Percentiles rank a stretch among this genome's conserved stretches.
Conservation (phyloP, 2,113 vertebrate genomes). For the Cavia porcellus region DNA sequence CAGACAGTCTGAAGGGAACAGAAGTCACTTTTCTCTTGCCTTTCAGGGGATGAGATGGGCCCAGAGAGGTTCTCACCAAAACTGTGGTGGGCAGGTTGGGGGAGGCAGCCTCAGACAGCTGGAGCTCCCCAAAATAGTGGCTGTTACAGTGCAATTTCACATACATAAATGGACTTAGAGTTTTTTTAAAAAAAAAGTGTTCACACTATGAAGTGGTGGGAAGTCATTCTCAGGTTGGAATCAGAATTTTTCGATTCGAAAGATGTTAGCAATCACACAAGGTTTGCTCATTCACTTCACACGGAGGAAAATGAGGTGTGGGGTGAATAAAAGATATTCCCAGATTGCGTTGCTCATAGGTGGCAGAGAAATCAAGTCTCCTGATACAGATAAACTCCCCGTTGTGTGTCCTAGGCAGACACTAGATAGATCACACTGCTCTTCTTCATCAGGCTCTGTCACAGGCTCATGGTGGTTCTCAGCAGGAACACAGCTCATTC, state of each 20-base stretch:
- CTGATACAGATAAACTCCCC: neutral
- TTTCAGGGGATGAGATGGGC: slow-evolving; percentile 55
- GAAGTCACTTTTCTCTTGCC: slow-evolving; percentile 18
- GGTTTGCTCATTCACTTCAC: neutral
- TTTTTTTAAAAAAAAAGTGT: neutral
- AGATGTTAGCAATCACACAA: neutral
- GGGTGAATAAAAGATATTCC: neutral
- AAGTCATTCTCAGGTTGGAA: neutral
- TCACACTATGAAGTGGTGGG: neutral
- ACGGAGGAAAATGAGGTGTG: neutral
- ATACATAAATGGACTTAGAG: neutral
- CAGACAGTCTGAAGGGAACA: neutral
- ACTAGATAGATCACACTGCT: neutral
- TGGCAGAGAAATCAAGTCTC: neutral
- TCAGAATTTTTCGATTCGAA: neutral
- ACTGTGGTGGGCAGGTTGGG: neutral
- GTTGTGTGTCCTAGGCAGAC: neutral
- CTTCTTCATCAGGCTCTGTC: neutral
- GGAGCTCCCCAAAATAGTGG: neutral
- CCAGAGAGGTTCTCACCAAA: slow-evolving; percentile 21
- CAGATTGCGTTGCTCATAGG: neutral
- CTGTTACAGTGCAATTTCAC: neutral
- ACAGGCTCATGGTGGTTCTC: neutral
- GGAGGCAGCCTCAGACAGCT: too few species aligned
- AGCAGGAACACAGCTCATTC: neutral